These are phyloP conservation scores for Nasonia oneida DNA, from an alignment of 2,888 invertebrate genomes.

Conservation along the genomic window DNA sequence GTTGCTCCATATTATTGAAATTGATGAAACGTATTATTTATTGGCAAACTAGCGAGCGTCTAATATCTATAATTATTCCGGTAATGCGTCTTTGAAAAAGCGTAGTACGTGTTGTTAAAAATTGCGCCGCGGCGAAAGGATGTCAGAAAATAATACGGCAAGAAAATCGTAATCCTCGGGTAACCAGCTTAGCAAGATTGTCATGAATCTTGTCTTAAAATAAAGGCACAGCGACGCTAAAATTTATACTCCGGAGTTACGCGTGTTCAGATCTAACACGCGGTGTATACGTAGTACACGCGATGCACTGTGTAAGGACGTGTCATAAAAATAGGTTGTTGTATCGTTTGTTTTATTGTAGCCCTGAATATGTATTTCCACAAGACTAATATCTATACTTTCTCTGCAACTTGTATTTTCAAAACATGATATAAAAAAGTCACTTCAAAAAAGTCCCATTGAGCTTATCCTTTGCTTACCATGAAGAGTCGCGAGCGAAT, in stretches of 20 bases:
- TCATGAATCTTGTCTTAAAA: slow-evolving; percentile 14
- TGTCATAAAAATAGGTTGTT: slow-evolving; percentile 7
- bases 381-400: background rate
- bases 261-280: slow-evolving; percentile 12
- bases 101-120: slow-evolving; percentile 5
- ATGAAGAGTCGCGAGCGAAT: slow-evolving; percentile 91
- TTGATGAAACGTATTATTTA: too few relatives aligned
- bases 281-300: background rate
- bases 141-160: background rate
- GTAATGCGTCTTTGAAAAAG: background rate
- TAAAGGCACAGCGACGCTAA: slow-evolving; percentile 11
- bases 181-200: background rate
- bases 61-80: background rate
- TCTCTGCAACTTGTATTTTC: background rate
- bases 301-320: background rate
- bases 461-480: slow-evolving; percentile 79
- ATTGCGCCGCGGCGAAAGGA: background rate
- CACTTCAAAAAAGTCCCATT: background rate
- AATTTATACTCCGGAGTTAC: slow-evolving; percentile 15
- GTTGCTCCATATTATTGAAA: background rate
- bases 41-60: too few relatives aligned
- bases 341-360: background rate
- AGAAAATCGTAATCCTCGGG: slow-evolving; percentile 26
- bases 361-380: background rate
- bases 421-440: background rate